Conservation (phyloP, 2,888 invertebrate genomes). For the Drosophila demipolita region DNA sequence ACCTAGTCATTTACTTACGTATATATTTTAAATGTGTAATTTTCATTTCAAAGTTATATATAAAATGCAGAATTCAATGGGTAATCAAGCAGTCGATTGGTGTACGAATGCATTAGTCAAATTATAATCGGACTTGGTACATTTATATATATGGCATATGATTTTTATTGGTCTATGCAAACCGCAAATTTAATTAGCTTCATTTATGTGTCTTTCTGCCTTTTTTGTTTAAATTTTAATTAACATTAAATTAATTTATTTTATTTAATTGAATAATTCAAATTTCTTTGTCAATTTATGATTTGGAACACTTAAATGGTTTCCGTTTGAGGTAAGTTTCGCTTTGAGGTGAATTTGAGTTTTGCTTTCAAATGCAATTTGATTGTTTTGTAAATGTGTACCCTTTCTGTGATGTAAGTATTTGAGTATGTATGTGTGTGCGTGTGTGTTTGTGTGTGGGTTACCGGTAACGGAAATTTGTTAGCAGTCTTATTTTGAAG, state of each 20-base stretch:
- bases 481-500: conserved; percentile 63
- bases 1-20: not conserved
- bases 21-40: not conserved
- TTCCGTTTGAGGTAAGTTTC: not conserved
- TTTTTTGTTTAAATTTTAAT: not conserved
- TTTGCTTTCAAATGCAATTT: conserved; percentile 41
- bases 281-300: not conserved
- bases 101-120: not conserved
- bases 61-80: not conserved
- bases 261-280: not conserved
- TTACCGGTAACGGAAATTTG: conserved; percentile 64
- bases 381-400: conserved; percentile 38
- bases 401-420: not conserved
- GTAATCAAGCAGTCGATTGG: not conserved
- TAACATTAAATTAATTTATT: not conserved
- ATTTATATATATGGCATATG: not conserved
- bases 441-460: conserved; percentile 24
- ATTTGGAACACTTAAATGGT: conserved; percentile 7
- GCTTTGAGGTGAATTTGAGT: conserved; percentile 30
- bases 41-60: not conserved
- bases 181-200: not conserved
- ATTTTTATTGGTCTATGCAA: no score
- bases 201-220: not conserved
- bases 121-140: not conserved
- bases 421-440: conserved; percentile 7